phyloP scores from a whole-genome alignment of 1,140 invertebrate species.

The Ostrea edulis region DNA sequence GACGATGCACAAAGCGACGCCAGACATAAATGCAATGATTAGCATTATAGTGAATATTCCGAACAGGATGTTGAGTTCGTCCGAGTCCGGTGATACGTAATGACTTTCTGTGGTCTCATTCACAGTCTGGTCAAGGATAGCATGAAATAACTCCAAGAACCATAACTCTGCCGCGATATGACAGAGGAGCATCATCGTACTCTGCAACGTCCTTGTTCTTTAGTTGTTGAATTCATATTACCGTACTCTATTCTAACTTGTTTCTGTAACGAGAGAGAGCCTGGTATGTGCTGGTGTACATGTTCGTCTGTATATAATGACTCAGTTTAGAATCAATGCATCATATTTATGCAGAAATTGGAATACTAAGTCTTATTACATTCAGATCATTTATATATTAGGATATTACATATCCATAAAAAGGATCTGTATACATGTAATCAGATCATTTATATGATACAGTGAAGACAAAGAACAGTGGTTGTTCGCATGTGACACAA shows the following conservation, averaged over 20 bases:
- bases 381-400: no score
- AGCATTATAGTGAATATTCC: slow-evolving; percentile 23
- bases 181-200: neutral
- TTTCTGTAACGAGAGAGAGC: neutral
- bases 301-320: neutral
- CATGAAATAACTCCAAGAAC: neutral
- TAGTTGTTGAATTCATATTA: neutral
- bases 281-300: neutral
- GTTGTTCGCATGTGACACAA: no score
- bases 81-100: neutral
- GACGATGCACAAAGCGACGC: neutral
- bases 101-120: neutral
- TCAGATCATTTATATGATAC: no score
- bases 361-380: no score
- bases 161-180: neutral
- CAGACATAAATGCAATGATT: neutral
- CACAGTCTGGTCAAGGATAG: neutral
- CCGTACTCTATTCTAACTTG: no score
- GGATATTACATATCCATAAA: no score
- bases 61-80: neutral
- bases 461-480: no score
- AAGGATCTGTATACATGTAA: no score
- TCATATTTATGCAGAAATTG: neutral
- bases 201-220: neutral
- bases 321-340: neutral